A percentile compares a stretch with the other conserved stretches of the same genome.
These are phyloP conservation scores for Drosophila tripunctata DNA, from an alignment of 2,888 invertebrate species.

Conservation along the genomic window DNA sequence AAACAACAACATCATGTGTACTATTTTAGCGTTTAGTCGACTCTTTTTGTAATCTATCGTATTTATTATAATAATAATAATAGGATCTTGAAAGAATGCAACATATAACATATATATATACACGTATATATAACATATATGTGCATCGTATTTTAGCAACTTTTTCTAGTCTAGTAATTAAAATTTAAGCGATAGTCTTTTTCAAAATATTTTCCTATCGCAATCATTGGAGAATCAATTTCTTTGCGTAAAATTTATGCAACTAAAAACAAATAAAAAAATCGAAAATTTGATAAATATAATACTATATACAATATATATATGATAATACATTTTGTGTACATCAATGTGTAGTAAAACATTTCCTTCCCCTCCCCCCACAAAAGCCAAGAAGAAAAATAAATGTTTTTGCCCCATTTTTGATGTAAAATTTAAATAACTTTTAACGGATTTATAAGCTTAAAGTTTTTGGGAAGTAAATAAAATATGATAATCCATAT, in stretches of 20 bases:
- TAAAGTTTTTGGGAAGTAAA: neutral
- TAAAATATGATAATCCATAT: too few species aligned
- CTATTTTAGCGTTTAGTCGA: slow-evolving; percentile 63
- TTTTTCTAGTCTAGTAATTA: slow-evolving; percentile 72
- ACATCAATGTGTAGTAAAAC: slow-evolving; percentile 56
- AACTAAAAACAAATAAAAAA: slow-evolving; percentile 17
- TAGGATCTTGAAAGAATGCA: slow-evolving; percentile 37
- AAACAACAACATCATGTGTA: too few species aligned
- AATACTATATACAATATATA: too few species aligned
- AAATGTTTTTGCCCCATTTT: slow-evolving; percentile 48
- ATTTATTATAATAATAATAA: slow-evolving; percentile 26
- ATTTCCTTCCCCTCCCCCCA: too few species aligned
- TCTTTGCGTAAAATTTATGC: slow-evolving; percentile 51
- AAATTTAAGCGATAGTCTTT: slow-evolving; percentile 55
- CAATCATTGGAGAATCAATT: slow-evolving; percentile 43
- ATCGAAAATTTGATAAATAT: slow-evolving; percentile 8
- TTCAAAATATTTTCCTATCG: slow-evolving; percentile 54
- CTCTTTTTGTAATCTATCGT: slow-evolving; percentile 64
- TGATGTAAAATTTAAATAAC: slow-evolving; percentile 14
- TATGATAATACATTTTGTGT: slow-evolving; percentile 30
- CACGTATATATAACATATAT: slow-evolving; percentile 30
- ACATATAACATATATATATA: slow-evolving; percentile 31
- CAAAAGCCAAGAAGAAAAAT: slow-evolving; percentile 48
- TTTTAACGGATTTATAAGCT: slow-evolving; percentile 6
- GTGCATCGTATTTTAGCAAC: slow-evolving; percentile 64